phyloP scores from a whole-genome alignment of 2,113 vertebrate genomes.

The Donacobius atricapilla region DNA sequence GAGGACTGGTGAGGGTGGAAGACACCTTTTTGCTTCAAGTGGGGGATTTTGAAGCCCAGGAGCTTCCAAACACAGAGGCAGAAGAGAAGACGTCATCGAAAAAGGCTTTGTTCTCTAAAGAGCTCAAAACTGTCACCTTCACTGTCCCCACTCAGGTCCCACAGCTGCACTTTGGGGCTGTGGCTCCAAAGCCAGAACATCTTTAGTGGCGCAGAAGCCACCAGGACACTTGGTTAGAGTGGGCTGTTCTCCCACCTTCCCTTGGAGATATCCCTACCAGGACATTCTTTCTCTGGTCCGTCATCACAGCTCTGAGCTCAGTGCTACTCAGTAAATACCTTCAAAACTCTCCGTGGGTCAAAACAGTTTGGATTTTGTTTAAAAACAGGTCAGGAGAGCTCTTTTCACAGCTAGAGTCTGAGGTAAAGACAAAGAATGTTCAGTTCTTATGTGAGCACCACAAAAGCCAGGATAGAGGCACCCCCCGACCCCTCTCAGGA shows the following conservation, averaged over 20 bases:
- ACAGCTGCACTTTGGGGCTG: not conserved
- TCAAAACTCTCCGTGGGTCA: not conserved
- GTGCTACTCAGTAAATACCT: not conserved
- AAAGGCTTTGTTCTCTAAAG: not conserved
- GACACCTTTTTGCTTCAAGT: not conserved
- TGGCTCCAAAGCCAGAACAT: not conserved
- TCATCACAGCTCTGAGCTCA: fast-evolving
- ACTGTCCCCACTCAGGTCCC: not conserved
- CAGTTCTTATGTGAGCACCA: not conserved
- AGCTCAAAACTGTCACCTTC: not conserved
- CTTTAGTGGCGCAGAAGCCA: not conserved
- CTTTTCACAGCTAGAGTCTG: not conserved
- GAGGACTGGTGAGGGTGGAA: not conserved
- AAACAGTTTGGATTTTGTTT: not conserved
- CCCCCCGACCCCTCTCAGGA: not conserved
- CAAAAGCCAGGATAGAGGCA: not conserved
- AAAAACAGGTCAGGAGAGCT: not conserved
- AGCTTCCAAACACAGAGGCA: not conserved
- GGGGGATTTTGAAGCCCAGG: not conserved
- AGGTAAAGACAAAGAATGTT: not conserved
- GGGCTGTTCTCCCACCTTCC: not conserved
- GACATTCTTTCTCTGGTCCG: not conserved
- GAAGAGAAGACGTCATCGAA: not conserved
- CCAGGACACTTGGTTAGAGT: not conserved
- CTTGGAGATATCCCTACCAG: not conserved